Conservation (phyloP, 2,888 invertebrate genomes). For the Theristus sp. region DNA sequence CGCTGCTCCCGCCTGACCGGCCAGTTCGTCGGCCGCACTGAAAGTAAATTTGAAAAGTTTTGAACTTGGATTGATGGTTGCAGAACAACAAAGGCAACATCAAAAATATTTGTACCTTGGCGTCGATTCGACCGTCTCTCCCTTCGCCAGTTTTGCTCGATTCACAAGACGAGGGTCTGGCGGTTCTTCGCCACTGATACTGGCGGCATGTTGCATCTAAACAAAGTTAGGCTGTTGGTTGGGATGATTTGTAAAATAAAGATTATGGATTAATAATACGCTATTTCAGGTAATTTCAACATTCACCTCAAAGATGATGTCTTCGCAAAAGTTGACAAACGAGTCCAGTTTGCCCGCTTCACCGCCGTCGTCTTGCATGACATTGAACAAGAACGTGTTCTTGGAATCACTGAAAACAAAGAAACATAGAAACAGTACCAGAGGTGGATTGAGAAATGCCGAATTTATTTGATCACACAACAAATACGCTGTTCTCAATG, state of each 20-base stretch:
- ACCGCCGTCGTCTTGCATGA: constrained; percentile 93
- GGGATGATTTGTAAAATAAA: too few relatives aligned
- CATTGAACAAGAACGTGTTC: constrained; percentile 85
- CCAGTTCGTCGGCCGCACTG: too few relatives aligned
- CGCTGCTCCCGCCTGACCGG: neutral
- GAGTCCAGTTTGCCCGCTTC: constrained; percentile 96
- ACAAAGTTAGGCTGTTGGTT: constrained; percentile 4
- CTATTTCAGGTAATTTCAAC: neutral
- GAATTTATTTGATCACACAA: too few relatives aligned
- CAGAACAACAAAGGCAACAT: too few relatives aligned
- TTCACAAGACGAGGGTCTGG: constrained; percentile 13
- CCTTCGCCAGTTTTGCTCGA: constrained; percentile 10
- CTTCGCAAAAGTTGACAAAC: constrained; percentile 98
- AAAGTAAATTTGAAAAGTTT: too few relatives aligned
- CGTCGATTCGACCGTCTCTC: neutral
- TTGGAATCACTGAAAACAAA: constrained; percentile 61
- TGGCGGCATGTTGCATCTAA: constrained; percentile 91
- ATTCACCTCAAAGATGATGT: constrained; percentile 79
- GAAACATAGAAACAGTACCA: too few relatives aligned
- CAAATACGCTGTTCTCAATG: too few relatives aligned
- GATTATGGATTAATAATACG: too few relatives aligned
- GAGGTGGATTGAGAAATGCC: too few relatives aligned
- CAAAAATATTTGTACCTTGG: too few relatives aligned
- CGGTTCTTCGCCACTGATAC: constrained; percentile 68
- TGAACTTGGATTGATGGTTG: too few relatives aligned